Evolutionary conservation across 2,113 vertebrate genomes (phyloP), one percentile per base, ranked within the genome.

Genomic region (Circaetus cinerascens): DNA sequence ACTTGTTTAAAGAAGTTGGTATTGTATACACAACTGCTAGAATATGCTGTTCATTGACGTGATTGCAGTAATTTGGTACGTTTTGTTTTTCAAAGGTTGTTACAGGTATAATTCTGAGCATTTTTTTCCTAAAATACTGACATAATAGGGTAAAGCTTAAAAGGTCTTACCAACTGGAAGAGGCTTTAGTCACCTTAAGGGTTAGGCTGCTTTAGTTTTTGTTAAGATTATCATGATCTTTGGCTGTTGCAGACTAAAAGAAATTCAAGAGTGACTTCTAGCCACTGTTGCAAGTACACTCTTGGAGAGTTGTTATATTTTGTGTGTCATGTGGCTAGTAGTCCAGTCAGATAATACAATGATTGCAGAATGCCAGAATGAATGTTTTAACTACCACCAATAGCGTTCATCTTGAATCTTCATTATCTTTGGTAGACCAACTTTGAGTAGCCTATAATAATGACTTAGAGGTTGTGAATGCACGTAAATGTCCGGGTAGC

Each of bases 41-140:
- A 50, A 68, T 62, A 32, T 15, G 17, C 23, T 62, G 32, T 43
- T 82, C 4, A 5, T 34, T 45, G n/a, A 15, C 0, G 1, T 23
- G 10, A 40, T 40, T 38, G 60, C 72, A 78, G 21, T 62, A 30
- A 56, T 40, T 56, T 50, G 27, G 10, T 76, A 46, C 1, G 0
- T 6, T 64, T 45, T 69, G 11, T 11, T 80, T 34, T 59, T 46
- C 40, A 48, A 29, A 56, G 15, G 19, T 88, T 60, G 13, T 59
- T 77, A 29, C 26, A 56, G 5, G 27, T 63, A 1, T 63, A 55
- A 75, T 55, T 82, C n/a, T 46, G n/a, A 67, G 16, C 7, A 2
- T 32, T 27, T 53, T 77, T 59, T 86, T 55, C 30, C 5, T 67
- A 56, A 76, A 56, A 66, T 75, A 71, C 3, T 55, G 8, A 20